Conservation (phyloP, 2,797 vertebrate genomes). For the Moxostoma hubbsi region DNA sequence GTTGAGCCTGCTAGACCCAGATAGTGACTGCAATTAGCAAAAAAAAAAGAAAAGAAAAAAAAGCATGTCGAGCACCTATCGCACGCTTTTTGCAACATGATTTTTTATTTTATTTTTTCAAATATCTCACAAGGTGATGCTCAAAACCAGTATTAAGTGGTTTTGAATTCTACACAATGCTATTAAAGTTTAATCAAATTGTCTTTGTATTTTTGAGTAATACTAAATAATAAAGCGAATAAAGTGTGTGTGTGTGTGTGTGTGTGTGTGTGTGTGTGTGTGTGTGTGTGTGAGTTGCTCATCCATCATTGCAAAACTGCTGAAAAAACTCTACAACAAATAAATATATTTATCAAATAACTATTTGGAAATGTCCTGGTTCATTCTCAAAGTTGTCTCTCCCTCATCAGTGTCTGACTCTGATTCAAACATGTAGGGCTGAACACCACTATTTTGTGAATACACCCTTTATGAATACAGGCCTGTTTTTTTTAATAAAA, state of each 20-base stretch:
- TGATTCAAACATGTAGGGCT: too few relatives aligned
- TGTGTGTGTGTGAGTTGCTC: too few relatives aligned
- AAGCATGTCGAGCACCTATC: neutral
- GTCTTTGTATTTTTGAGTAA: constrained; percentile 3
- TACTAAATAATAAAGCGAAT: neutral
- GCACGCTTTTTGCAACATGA: constrained; percentile 37
- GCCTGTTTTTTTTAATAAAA: too few relatives aligned
- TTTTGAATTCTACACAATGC: constrained; percentile 39
- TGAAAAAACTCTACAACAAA: too few relatives aligned
- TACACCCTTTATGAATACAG: too few relatives aligned
- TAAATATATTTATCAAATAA: too few relatives aligned
- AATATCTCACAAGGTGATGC: constrained; percentile 37
- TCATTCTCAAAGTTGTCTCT: too few relatives aligned
- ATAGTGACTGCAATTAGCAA: constrained; percentile 3
- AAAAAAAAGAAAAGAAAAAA: neutral
- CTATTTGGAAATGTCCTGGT: too few relatives aligned
- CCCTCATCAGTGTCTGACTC: too few relatives aligned
- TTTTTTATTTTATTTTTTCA: constrained; percentile 40
- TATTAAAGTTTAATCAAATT: constrained; percentile 29
- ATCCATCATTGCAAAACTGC: too few relatives aligned
- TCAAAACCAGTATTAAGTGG: constrained; percentile 37
- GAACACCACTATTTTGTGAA: too few relatives aligned
- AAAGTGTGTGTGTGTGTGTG: neutral
- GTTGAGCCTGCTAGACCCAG: constrained; percentile 5
- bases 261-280: too few relatives aligned